A percentile compares a stretch with the other conserved stretches of the same genome.
Evolutionary conservation across 2,113 vertebrate genomes (phyloP).

Genomic region (Pedionomus torquatus): DNA sequence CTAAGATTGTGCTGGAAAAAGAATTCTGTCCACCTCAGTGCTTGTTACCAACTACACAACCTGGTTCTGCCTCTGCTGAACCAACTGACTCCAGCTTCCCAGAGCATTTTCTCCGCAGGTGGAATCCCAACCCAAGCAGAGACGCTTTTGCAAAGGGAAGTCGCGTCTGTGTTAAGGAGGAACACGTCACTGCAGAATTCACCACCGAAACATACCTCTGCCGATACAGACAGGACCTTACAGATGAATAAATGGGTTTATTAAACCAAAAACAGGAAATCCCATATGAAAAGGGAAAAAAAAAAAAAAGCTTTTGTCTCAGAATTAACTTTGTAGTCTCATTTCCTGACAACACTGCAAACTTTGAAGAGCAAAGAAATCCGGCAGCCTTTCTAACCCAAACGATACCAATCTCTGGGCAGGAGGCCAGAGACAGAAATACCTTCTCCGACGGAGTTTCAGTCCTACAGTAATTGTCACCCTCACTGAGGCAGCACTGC

Average conservation of each 20-base stretch:
- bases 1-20: background rate
- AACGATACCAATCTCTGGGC: background rate
- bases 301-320: background rate
- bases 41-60: background rate
- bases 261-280: constrained; percentile 33
- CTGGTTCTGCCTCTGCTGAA: background rate
- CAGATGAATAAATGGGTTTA: background rate
- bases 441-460: background rate
- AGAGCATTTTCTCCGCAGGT: background rate
- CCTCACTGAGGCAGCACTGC: background rate
- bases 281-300: background rate
- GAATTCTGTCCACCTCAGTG: background rate
- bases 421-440: background rate
- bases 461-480: background rate
- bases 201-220: background rate
- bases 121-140: background rate
- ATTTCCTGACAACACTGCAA: background rate
- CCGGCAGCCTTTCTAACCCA: background rate
- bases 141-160: background rate
- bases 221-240: background rate
- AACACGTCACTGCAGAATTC: background rate
- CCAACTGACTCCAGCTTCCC: background rate
- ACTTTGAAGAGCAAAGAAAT: background rate
- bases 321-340: background rate
- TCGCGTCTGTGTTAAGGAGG: background rate